Conservation (phyloP, 2,888 invertebrate species). For the Heliconius charithonia region DNA sequence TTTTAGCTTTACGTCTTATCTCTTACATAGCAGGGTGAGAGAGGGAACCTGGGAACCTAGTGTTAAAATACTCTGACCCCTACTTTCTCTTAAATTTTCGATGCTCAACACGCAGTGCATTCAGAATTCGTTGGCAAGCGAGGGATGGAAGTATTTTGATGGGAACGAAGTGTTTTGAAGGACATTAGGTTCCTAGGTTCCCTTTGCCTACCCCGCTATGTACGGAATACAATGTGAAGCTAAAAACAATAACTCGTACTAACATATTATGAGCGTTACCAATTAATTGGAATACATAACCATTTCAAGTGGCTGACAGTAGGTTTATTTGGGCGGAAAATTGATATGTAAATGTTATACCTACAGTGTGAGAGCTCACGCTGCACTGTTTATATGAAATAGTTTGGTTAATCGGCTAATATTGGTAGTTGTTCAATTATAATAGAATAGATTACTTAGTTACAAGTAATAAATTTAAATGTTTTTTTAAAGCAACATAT, state of each 20-base stretch:
- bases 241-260: neutral
- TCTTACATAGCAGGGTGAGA: neutral
- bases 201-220: no score
- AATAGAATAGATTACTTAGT: neutral
- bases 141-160: no score
- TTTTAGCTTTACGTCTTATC: neutral
- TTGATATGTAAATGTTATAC: constrained; percentile 20
- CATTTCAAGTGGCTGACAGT: neutral
- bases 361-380: neutral
- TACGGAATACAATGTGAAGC: neutral
- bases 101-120: neutral
- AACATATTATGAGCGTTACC: neutral
- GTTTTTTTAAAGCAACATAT: no score
- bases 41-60: neutral
- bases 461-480: no score
- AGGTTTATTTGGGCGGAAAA: constrained; percentile 20
- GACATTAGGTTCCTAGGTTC: no score
- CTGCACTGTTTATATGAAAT: neutral
- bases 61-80: neutral
- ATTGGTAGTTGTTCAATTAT: neutral
- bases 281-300: constrained; percentile 4
- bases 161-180: no score
- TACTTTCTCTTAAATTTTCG: neutral
- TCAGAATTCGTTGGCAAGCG: no score
- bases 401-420: constrained; percentile 1